These are phyloP conservation scores for Laupala kohalensis DNA, from an alignment of 1,140 invertebrate genomes.

Conservation along the genomic window DNA sequence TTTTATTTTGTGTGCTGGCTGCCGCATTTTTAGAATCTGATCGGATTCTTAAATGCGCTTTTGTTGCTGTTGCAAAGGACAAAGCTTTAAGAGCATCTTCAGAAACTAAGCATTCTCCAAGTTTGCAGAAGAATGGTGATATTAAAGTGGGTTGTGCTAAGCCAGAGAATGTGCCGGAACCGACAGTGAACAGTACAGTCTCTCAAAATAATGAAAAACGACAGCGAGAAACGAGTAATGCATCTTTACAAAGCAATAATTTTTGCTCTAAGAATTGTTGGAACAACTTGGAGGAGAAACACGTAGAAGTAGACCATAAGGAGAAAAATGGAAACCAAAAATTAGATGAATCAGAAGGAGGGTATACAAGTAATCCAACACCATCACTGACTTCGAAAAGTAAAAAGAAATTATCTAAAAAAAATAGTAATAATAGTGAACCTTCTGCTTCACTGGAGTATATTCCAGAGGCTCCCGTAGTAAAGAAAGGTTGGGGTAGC, in stretches of 20 bases:
- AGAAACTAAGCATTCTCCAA: not conserved
- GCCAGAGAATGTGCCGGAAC: not conserved
- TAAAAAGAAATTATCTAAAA: constrained; percentile 14
- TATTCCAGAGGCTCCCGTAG: not conserved
- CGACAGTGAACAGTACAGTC: not conserved
- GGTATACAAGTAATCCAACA: not conserved
- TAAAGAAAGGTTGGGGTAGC: constrained; percentile 12
- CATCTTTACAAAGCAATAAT: not conserved
- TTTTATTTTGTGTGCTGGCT: constrained; percentile 52
- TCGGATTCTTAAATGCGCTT: constrained; percentile 43
- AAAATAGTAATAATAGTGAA: constrained; percentile 11
- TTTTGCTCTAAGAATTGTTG: not conserved
- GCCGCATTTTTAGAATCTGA: constrained; percentile 64
- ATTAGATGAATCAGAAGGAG: constrained; percentile 8
- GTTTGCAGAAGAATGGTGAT: not conserved
- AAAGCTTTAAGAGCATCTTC: constrained; percentile 20
- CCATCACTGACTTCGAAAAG: constrained; percentile 11
- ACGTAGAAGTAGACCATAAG: constrained; percentile 2
- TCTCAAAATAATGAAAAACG: not conserved
- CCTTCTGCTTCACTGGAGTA: not conserved
- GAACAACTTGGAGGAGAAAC: not conserved
- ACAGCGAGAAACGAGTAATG: not conserved
- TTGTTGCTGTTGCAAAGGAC: constrained; percentile 32
- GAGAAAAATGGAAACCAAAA: not conserved
- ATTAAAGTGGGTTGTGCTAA: not conserved